A percentile compares a stretch with the other conserved stretches of the same genome.
These are phyloP conservation scores for Parnassius apollo DNA, from an alignment of 2,888 invertebrate genomes.

Conservation along the genomic window DNA sequence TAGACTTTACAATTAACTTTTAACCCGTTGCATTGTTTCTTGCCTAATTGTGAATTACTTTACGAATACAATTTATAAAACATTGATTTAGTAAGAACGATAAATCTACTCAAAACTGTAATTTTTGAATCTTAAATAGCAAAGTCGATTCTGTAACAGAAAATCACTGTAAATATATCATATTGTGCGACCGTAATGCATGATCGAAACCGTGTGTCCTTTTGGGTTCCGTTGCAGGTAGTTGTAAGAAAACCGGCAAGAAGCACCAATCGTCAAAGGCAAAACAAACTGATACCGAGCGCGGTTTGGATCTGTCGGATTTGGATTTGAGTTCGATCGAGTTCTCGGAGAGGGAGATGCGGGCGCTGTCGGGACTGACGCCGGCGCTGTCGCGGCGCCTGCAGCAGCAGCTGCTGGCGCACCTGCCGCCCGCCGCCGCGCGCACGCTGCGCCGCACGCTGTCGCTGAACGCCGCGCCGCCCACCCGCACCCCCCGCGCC, in stretches of 20 bases:
- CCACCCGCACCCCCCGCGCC: slow-evolving; percentile 50
- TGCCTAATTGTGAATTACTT: slow-evolving; percentile 34
- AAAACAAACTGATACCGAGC: slow-evolving; percentile 38
- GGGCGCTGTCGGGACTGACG: slow-evolving; percentile 77
- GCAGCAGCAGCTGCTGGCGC: slow-evolving; percentile 86
- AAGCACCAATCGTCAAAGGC: slow-evolving; percentile 54
- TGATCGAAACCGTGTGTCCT: slow-evolving; percentile 79
- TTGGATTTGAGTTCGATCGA: slow-evolving; percentile 85
- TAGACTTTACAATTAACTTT: slow-evolving; percentile 65
- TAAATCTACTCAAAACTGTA: slow-evolving; percentile 16
- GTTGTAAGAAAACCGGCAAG: slow-evolving; percentile 68
- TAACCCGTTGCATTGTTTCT: slow-evolving; percentile 62
- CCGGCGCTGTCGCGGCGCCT: slow-evolving; percentile 86
- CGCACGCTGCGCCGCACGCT: slow-evolving; percentile 84
- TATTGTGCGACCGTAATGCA: slow-evolving; percentile 75
- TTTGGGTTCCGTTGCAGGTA: slow-evolving; percentile 77
- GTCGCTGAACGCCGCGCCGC: slow-evolving; percentile 66
- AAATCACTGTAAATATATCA: slow-evolving; percentile 69
- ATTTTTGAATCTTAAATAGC: slow-evolving; percentile 9
- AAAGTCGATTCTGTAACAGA: slow-evolving; percentile 27
- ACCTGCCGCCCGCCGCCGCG: slow-evolving; percentile 86
- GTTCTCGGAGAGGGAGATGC: slow-evolving; percentile 85
- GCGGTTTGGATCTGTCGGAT: slow-evolving; percentile 80
- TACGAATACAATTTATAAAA: slow-evolving; percentile 7
- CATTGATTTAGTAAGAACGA: slow-evolving; percentile 4